Evolutionary conservation across 2,888 invertebrate genomes (phyloP).

Genomic region (Leucozona laternaria): DNA sequence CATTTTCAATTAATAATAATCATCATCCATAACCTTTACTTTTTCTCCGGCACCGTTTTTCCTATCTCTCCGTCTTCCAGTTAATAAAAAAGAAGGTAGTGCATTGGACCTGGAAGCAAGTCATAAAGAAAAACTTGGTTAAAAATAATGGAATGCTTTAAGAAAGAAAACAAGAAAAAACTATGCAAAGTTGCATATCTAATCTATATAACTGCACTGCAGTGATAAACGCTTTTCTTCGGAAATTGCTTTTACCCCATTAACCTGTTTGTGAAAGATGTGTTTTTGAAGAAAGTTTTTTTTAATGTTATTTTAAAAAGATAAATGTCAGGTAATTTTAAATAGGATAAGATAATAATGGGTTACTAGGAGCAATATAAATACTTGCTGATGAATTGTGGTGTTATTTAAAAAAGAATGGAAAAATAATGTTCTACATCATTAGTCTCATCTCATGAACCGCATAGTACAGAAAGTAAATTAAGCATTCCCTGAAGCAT

Average conservation of each 20-base stretch:
- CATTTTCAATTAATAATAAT: conserved; percentile 36
- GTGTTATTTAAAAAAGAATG: neutral
- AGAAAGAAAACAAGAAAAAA: conserved; percentile 29
- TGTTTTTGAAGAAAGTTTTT: conserved; percentile 8
- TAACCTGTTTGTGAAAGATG: conserved; percentile 53
- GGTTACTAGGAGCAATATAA: neutral
- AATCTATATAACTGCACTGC: conserved; percentile 19
- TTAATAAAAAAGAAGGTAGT: conserved; percentile 1
- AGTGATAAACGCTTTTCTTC: conserved; percentile 56
- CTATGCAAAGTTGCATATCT: conserved; percentile 58
- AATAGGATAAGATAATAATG: conserved; percentile 9
- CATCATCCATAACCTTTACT: conserved; percentile 15
- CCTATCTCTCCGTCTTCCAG: neutral
- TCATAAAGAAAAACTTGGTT: conserved; percentile 20
- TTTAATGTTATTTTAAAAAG: conserved; percentile 26
- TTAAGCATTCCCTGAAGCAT: no score
- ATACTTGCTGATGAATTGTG: neutral
- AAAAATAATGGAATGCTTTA: conserved; percentile 48
- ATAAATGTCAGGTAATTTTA: conserved; percentile 33
- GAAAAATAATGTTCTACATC: neutral
- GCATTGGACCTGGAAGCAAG: conserved; percentile 1
- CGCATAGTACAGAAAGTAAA: no score
- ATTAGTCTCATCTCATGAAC: neutral
- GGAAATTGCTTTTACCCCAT: conserved; percentile 48
- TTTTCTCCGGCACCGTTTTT: neutral